A percentile compares a stretch with the other conserved stretches of the same genome.
phyloP scores from a whole-genome alignment of 2,797 vertebrate species.

The Siniperca obscura region DNA sequence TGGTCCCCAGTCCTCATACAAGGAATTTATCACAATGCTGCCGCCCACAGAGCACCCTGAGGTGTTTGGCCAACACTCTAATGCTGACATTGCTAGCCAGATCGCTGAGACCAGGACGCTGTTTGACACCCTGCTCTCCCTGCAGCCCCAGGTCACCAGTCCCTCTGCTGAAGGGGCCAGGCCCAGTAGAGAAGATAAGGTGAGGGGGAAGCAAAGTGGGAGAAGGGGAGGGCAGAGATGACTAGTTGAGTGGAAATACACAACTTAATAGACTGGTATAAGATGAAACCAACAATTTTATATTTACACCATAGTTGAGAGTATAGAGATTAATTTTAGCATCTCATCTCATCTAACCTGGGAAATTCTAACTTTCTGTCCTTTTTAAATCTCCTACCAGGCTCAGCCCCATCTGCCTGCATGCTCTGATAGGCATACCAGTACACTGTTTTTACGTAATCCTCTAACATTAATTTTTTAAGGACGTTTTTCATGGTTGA shows the following conservation, averaged over 20 bases:
- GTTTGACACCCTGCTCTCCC: slow-evolving; percentile 90
- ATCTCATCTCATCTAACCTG: neutral
- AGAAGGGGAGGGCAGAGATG: neutral
- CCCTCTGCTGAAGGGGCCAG: slow-evolving; percentile 56
- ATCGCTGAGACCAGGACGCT: slow-evolving; percentile 88
- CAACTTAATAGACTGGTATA: neutral
- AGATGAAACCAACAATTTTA: neutral
- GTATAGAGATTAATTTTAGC: neutral
- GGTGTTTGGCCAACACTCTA: slow-evolving; percentile 92
- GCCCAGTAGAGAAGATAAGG: slow-evolving; percentile 88
- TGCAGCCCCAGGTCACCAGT: slow-evolving; percentile 89
- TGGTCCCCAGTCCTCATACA: slow-evolving; percentile 84
- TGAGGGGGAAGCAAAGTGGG: slow-evolving; percentile 56
- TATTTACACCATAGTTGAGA: neutral
- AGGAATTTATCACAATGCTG: slow-evolving; percentile 84
- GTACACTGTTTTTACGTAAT: neutral
- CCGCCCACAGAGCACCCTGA: slow-evolving; percentile 88
- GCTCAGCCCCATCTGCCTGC: neutral
- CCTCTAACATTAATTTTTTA: too few relatives aligned
- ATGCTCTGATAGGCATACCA: neutral
- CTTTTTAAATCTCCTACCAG: neutral
- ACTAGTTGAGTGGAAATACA: neutral
- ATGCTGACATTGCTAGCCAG: slow-evolving; percentile 91
- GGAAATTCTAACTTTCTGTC: neutral
- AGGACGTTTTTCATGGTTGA: neutral